Evolutionary conservation across 1,140 invertebrate species (phyloP), one percentile per base, ranked within the genome.

Genomic region (Mycetomoellerius zeteki): DNA sequence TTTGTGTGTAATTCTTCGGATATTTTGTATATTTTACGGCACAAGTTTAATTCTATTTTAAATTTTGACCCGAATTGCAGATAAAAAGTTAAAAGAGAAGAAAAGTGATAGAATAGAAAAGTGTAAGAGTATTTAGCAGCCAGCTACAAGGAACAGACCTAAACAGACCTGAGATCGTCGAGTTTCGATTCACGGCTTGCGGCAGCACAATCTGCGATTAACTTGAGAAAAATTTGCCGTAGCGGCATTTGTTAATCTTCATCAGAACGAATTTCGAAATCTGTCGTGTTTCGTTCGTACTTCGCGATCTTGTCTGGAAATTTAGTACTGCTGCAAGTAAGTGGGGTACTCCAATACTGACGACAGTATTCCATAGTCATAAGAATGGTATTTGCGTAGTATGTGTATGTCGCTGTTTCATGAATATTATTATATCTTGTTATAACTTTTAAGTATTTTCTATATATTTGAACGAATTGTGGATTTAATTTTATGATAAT

Each of bases 121-220:
- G 37, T 43, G 10, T 10, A 43, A 2, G 3, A 10, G 2, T 43
- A 8, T 43, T 10, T 12, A 43, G 37, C 37, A 43, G 2, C 6
- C 10, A 43, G 33, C 33, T 10, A 43, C 1, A 43, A 43, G 37
- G 37, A 43, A 43, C 37, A 43, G 37, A 30, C 30, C 30, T 30
- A 3, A 65, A 65, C 62, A 37, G 7, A 67, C 10, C 10, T 65
- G 8, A 65, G n/a, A 10, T 50, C 3, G n/a, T 10, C 24, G 6
- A 76, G 12, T 12, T 80, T 67, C 14, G 14, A 19, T 54, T 67
- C 27, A 67, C 14, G 7, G 7, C 8, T 33, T 72, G 27, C 16
- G 69, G 69, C 80, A 73, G 54, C 80, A 73, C 69, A 12, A 69
- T 69, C 47, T 37, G 14, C 19, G 16, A 75, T 73, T 43, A 21